phyloP scores from a whole-genome alignment of 1,140 invertebrate species.

The Drosophila quadrilineata region DNA sequence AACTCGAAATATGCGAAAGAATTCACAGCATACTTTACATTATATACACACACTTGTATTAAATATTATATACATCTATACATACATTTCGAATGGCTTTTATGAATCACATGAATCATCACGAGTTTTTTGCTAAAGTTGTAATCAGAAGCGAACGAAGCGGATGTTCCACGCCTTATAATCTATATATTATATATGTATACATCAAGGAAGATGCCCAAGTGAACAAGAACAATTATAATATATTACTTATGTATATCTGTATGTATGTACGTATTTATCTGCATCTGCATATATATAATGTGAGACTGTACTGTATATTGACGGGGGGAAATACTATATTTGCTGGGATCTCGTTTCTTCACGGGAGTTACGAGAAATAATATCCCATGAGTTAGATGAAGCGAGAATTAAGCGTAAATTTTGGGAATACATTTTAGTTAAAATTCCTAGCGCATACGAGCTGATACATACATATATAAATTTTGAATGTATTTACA shows the following conservation, averaged over 20 bases:
- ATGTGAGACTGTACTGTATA: constrained; percentile 76
- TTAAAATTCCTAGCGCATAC: no score
- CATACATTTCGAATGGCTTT: constrained; percentile 45
- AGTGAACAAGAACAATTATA: constrained; percentile 19
- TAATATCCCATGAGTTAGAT: constrained; percentile 10
- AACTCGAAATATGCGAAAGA: constrained; percentile 30
- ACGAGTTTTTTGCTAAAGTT: constrained; percentile 44
- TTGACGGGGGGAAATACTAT: constrained; percentile 14
- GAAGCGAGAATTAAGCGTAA: constrained; percentile 22
- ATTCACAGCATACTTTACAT: no score
- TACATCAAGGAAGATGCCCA: constrained; percentile 19
- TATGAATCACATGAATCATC: constrained; percentile 32
- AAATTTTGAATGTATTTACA: constrained; percentile 74
- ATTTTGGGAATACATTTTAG: constrained; percentile 5
- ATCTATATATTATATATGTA: constrained; percentile 8
- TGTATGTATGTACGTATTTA: constrained; percentile 18
- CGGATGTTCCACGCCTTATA: constrained; percentile 70
- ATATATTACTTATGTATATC: background rate
- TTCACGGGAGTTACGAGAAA: background rate
- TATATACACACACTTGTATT: constrained; percentile 30
- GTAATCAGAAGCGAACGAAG: constrained; percentile 62
- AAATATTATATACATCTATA: constrained; percentile 35
- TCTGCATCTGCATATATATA: constrained; percentile 27
- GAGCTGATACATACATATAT: constrained; percentile 35
- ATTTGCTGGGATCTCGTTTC: background rate